phyloP scores from a whole-genome alignment of 2,113 vertebrate genomes.

The Lasiurus borealis region DNA sequence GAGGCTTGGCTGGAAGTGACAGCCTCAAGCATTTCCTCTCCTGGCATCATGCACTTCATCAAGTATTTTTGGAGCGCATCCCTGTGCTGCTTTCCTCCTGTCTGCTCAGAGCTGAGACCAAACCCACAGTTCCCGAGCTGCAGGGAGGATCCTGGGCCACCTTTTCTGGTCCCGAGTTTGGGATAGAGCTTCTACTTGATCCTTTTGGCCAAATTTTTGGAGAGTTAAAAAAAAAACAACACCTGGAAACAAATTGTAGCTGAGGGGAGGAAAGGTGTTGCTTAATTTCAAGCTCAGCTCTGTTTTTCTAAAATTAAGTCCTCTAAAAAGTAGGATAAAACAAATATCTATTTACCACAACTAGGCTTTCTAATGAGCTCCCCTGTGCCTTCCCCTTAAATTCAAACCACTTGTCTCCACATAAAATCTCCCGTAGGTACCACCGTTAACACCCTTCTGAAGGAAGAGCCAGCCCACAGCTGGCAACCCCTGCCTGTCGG shows the following conservation, averaged over 20 bases:
- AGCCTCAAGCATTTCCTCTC: neutral
- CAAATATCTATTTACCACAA: slow-evolving; percentile 60
- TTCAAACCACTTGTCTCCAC: slow-evolving; percentile 73
- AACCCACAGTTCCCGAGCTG: neutral
- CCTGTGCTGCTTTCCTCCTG: too few species aligned
- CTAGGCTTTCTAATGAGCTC: slow-evolving; percentile 66
- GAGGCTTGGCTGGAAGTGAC: neutral
- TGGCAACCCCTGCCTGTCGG: neutral
- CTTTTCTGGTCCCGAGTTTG: neutral
- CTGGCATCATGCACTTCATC: neutral
- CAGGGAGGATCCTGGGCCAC: accelerated
- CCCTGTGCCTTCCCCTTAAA: slow-evolving; percentile 64
- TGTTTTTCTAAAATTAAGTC: slow-evolving; percentile 63
- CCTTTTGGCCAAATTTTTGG: neutral
- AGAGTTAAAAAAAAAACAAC: neutral
- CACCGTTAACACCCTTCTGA: neutral
- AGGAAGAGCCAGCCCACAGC: neutral
- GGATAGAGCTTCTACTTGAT: neutral
- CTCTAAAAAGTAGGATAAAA: slow-evolving; percentile 55
- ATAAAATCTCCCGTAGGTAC: slow-evolving; percentile 14
- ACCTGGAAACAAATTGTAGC: slow-evolving; percentile 27
- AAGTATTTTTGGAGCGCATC: neutral
- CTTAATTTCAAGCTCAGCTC: slow-evolving; percentile 13
- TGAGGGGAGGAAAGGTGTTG: neutral
- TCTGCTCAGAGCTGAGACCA: neutral